Conservation (phyloP, 2,888 invertebrate genomes). For the Rhodophaea formosa region DNA sequence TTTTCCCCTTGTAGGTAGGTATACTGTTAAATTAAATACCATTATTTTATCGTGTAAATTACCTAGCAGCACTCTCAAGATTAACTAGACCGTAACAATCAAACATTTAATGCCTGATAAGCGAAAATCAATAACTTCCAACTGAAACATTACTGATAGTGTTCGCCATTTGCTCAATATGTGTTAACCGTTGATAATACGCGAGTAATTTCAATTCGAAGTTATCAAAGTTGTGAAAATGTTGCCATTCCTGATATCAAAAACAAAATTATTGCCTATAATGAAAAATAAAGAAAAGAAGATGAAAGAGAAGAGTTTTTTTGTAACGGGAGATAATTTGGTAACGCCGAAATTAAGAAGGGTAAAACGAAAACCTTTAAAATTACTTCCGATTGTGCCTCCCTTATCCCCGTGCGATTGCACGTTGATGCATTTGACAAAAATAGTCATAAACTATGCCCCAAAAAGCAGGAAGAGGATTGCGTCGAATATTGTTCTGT, state of each 20-base stretch:
- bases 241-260: conserved; percentile 68
- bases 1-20: no score
- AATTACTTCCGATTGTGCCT: conserved; percentile 38
- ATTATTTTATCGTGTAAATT: conserved; percentile 12
- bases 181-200: conserved; percentile 1
- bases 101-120: conserved; percentile 36
- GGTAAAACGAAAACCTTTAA: conserved; percentile 43
- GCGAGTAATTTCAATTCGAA: conserved; percentile 4
- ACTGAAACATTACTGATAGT: conserved; percentile 8
- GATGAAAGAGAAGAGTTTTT: conserved; percentile 46
- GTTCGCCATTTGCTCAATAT: conserved; percentile 2
- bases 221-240: conserved; percentile 28
- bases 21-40: background rate
- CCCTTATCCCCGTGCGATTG: conserved; percentile 55
- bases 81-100: conserved; percentile 46
- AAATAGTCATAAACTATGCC: conserved; percentile 58
- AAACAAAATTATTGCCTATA: conserved; percentile 58
- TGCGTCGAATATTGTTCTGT: conserved; percentile 58
- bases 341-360: conserved; percentile 42
- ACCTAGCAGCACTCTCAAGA: conserved; percentile 35
- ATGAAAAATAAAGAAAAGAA: conserved; percentile 46
- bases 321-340: conserved; percentile 51
- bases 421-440: conserved; percentile 59
- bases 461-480: conserved; percentile 60
- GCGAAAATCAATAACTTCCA: conserved; percentile 35